These are phyloP conservation scores for Sthenelais limicola DNA, from an alignment of 2,888 invertebrate species.

Conservation along the genomic window DNA sequence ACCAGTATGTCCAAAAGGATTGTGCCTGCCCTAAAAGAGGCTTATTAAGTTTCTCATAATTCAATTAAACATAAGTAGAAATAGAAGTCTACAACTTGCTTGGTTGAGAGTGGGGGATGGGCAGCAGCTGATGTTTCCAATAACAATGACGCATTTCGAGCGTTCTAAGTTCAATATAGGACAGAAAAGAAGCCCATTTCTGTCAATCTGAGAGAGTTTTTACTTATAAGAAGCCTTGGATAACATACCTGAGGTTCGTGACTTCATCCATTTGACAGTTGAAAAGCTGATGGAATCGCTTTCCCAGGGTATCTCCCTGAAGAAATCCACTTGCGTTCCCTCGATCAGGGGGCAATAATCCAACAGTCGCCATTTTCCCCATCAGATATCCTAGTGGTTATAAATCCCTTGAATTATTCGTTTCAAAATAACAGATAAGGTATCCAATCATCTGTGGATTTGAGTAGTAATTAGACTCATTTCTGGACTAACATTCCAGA, in stretches of 20 bases:
- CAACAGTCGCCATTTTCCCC: slow-evolving; percentile 31
- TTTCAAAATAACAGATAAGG: neutral
- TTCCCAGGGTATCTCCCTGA: slow-evolving; percentile 57
- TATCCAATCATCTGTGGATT: slow-evolving; percentile 12
- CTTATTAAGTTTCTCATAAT: too few species aligned
- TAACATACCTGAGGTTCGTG: neutral
- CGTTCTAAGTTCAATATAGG: neutral
- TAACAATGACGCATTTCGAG: neutral
- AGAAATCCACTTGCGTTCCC: slow-evolving; percentile 47
- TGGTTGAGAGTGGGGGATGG: too few species aligned
- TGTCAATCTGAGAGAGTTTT: too few species aligned
- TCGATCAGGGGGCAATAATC: slow-evolving; percentile 24
- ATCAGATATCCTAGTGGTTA: neutral
- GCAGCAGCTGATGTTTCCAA: too few species aligned
- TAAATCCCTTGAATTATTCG: neutral
- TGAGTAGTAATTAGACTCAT: slow-evolving; percentile 1
- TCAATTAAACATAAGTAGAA: too few species aligned
- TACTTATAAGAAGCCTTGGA: neutral
- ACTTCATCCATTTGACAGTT: slow-evolving; percentile 53
- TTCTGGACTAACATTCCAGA: slow-evolving; percentile 29
- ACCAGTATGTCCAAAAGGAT: too few species aligned
- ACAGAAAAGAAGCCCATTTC: too few species aligned
- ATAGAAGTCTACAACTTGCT: neutral
- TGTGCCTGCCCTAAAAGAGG: too few species aligned
- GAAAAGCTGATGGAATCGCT: slow-evolving; percentile 62